Evolutionary conservation across 2,888 invertebrate species (phyloP), one percentile per base, ranked within the genome.

Genomic region (Diachrysia chrysitis): DNA sequence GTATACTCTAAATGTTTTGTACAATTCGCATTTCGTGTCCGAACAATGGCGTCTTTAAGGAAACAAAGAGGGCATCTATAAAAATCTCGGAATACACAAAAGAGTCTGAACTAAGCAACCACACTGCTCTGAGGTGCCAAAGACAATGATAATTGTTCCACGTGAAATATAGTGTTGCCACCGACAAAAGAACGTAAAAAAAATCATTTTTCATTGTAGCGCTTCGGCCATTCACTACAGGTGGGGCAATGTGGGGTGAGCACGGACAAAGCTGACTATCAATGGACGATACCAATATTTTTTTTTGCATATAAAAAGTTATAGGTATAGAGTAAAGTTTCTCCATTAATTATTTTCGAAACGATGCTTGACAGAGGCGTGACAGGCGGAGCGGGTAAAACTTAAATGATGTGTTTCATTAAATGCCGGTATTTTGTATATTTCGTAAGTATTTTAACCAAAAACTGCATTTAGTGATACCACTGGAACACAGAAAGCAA

Each of bases 111-210:
- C 81, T 83, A 83, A 85, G 80, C 85, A 79, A 92, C 90, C 92
- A 84, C 91, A 89, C 85, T 85, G 87, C 85, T 88, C 89, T 73
- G 75, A 93, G 93, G 94, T 94, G 95, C 89, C 92, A 95, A 95
- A 95, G 93, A 95, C 95, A 95, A 95, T 94, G 95, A 92, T 95
- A 94, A 95, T 95, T 95, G 95, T 95, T 92, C 93, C 92, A 91
- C 89, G 88, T 94, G 94, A 95, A 93, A 93, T 95, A 95, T 95
- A 93, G 94, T 90, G 91, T 91, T 93, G 93, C 93, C 93, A 93
- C 93, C 91, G 95, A 93, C 93, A 95, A 95, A 94, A 93, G 91
- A 85, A 84, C 86, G 86, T 85, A 88, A 90, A 92, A 92, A 93
- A 93, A 89, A 89, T 88, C 86, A 93, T 93, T 93, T 94, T 92